A percentile compares a stretch with the other conserved stretches of the same genome.
phyloP scores from a whole-genome alignment of 2,113 vertebrate species.

The Paramisgurnus dabryanus region DNA sequence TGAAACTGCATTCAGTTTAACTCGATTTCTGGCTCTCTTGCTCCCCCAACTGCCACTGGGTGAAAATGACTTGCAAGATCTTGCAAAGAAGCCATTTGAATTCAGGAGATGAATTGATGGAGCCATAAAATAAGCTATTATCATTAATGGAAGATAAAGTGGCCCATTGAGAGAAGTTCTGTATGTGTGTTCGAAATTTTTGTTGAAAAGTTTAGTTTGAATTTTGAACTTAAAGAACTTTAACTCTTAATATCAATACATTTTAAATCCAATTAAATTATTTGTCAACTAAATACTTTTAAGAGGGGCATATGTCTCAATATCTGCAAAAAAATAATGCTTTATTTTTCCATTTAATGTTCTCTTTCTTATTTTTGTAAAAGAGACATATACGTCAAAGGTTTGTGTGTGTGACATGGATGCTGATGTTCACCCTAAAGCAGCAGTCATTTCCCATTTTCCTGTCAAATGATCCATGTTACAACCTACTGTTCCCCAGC shows the following conservation, averaged over 20 bases:
- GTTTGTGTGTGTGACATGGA: too few species aligned
- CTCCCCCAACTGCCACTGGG: constrained; percentile 62
- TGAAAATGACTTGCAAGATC: neutral
- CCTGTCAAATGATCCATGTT: constrained; percentile 53
- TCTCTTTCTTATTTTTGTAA: too few species aligned
- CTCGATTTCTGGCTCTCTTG: constrained; percentile 67
- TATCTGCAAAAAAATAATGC: too few species aligned
- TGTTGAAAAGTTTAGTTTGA: constrained; percentile 51
- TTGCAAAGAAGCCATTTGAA: constrained; percentile 11
- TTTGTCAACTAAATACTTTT: too few species aligned
- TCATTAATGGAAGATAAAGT: constrained; percentile 30
- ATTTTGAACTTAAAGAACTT: constrained; percentile 2
- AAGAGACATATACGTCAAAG: too few species aligned
- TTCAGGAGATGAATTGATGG: constrained; percentile 34
- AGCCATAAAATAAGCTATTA: constrained; percentile 33
- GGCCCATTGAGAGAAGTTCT: neutral
- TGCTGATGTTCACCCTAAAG: neutral
- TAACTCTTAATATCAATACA: neutral
- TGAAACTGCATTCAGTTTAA: constrained; percentile 19
- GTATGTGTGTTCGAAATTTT: constrained; percentile 52
- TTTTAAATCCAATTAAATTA: neutral
- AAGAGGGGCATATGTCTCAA: too few species aligned
- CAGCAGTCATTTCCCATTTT: constrained; percentile 49
- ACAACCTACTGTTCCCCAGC: constrained; percentile 35
- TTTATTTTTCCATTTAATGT: too few species aligned